These are phyloP conservation scores for Dromococcyx pavoninus DNA, from an alignment of 2,797 vertebrate species.

Conservation along the genomic window DNA sequence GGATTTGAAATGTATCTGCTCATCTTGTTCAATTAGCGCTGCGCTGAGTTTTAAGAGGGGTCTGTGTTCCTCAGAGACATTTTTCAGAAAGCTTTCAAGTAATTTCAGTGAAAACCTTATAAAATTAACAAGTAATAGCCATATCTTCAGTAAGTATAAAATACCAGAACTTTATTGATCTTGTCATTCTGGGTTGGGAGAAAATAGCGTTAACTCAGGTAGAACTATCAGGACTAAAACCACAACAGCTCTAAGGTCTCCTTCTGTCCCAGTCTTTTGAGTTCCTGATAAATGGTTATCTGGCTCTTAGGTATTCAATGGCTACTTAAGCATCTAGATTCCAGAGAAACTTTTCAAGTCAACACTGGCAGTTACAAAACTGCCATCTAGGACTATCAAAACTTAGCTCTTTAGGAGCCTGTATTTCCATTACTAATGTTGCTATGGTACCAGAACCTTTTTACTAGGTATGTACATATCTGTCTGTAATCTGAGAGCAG, in stretches of 20 bases:
- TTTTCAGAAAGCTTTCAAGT: not conserved
- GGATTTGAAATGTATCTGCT: not conserved
- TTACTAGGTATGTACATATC: not conserved
- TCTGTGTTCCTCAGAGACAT: not conserved
- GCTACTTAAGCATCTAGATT: not conserved
- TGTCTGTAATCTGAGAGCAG: conserved; percentile 4
- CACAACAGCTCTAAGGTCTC: not conserved
- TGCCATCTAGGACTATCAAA: not conserved
- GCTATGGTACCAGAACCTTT: not conserved
- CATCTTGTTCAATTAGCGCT: not conserved
- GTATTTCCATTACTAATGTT: not conserved
- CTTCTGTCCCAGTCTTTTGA: not conserved
- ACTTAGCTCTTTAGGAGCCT: not conserved
- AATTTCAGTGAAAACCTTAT: not conserved
- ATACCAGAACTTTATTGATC: not conserved
- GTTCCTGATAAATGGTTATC: not conserved
- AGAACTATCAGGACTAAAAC: not conserved
- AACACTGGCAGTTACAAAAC: not conserved
- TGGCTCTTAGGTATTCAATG: not conserved
- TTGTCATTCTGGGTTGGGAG: not conserved
- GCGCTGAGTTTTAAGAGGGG: not conserved
- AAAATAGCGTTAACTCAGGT: not conserved
- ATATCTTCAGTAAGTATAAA: not conserved
- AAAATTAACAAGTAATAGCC: not conserved
- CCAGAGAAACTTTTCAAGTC: not conserved